These are phyloP conservation scores for Hemaris fuciformis DNA, from an alignment of 2,888 invertebrate species.

Conservation along the genomic window DNA sequence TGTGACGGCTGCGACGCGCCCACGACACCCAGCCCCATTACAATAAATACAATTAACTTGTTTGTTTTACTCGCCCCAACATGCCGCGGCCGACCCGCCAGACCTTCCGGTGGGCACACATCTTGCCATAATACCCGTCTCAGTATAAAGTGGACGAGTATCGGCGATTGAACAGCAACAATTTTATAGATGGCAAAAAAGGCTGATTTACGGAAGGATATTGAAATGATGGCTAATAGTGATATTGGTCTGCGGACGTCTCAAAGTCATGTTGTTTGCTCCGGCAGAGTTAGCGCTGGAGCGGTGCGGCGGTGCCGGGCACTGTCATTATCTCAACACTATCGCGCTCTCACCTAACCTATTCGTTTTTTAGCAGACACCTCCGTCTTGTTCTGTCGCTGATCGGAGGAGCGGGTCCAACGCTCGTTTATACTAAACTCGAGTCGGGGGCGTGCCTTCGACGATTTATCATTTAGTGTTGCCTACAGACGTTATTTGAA, in stretches of 20 bases:
- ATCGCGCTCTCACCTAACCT: conserved; percentile 74
- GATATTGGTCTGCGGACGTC: conserved; percentile 69
- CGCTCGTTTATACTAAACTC: conserved; percentile 69
- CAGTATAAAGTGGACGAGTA: not conserved
- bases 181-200: not conserved
- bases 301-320: conserved; percentile 55
- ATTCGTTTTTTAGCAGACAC: conserved; percentile 75
- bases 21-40: conserved; percentile 61
- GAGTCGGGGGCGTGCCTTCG: conserved; percentile 72
- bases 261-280: conserved; percentile 65
- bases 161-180: not conserved
- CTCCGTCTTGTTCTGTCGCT: conserved; percentile 63
- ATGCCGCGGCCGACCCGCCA: conserved; percentile 47
- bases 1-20: conserved; percentile 61
- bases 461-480: conserved; percentile 81
- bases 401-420: conserved; percentile 52
- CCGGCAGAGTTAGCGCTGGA: conserved; percentile 51
- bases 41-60: conserved; percentile 82
- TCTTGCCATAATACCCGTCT: not conserved
- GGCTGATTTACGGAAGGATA: conserved; percentile 28
- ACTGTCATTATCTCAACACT: conserved; percentile 82
- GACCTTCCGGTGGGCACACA: not conserved
- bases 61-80: conserved; percentile 73
- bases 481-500: conserved; percentile 81
- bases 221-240: conserved; percentile 72